These are phyloP conservation scores for Parascotia fuliginaria DNA, from an alignment of 2,888 invertebrate species.

Conservation along the genomic window DNA sequence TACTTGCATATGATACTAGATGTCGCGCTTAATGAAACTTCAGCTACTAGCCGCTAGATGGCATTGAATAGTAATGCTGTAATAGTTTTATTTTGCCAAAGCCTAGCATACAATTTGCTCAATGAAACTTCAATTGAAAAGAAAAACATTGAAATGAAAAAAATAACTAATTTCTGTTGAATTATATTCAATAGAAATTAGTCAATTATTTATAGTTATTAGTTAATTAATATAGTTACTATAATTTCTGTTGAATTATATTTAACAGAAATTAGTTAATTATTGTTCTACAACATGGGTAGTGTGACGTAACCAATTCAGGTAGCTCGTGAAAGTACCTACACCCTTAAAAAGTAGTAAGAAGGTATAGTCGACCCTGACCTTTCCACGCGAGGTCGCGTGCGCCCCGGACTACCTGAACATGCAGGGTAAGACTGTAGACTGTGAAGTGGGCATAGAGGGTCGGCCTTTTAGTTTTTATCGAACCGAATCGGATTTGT, in stretches of 20 bases:
- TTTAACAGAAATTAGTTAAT: background rate
- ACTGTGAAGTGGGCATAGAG: slow-evolving; percentile 27
- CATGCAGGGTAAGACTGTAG: slow-evolving; percentile 57
- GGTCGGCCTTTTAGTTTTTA: slow-evolving; percentile 13
- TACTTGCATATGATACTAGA: slow-evolving; percentile 38
- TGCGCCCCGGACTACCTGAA: slow-evolving; percentile 49
- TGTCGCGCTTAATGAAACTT: slow-evolving; percentile 52
- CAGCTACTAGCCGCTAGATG: slow-evolving; percentile 62
- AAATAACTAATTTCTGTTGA: background rate
- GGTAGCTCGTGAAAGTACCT: slow-evolving; percentile 57
- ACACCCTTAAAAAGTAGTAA: slow-evolving; percentile 41
- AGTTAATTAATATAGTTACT: too few relatives aligned
- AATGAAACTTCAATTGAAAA: too few relatives aligned
- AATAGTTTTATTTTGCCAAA: background rate
- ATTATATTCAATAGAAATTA: background rate
- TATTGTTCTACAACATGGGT: slow-evolving; percentile 6
- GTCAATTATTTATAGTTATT: too few relatives aligned
- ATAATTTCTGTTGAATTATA: background rate
- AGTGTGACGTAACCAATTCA: slow-evolving; percentile 30
- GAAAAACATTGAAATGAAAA: too few relatives aligned
- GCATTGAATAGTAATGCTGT: slow-evolving; percentile 19
- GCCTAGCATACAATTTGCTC: too few relatives aligned
- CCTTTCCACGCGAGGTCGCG: slow-evolving; percentile 68
- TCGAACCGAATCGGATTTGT: background rate
- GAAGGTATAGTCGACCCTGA: slow-evolving; percentile 59